phyloP scores from a whole-genome alignment of 1,140 invertebrate genomes.

The Venturia canescens region DNA sequence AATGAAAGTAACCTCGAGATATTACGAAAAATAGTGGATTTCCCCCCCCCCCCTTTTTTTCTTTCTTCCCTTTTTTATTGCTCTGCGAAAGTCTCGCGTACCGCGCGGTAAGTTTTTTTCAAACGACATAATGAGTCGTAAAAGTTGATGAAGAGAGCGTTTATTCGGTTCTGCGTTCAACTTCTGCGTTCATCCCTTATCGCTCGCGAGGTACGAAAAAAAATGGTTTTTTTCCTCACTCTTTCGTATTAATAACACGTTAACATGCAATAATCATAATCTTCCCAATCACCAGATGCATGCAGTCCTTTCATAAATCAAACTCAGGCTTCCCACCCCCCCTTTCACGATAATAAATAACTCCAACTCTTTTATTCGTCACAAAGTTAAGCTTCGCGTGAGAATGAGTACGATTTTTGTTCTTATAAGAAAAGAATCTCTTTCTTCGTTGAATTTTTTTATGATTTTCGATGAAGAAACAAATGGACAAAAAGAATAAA shows the following conservation, averaged over 20 bases:
- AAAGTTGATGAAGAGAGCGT: conserved; percentile 39
- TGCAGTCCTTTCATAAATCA: not conserved
- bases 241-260: not conserved
- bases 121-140: conserved; percentile 42
- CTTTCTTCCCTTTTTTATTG: not conserved
- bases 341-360: no score
- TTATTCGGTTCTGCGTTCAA: not conserved
- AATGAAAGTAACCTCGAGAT: not conserved
- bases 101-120: conserved; percentile 18
- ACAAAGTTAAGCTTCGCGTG: no score
- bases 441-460: no score
- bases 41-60: conserved; percentile 10
- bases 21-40: not conserved
- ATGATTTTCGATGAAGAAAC: no score
- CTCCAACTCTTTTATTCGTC: no score
- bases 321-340: not conserved
- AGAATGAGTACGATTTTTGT: no score
- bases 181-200: not conserved
- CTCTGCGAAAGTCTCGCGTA: not conserved
- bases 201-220: conserved; percentile 1
- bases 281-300: not conserved
- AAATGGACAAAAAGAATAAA: no score
- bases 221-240: not conserved
- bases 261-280: not conserved
- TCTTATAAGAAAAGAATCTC: no score